phyloP scores from a whole-genome alignment of 2,888 invertebrate genomes.

The Lordiphosa andalusiaca region DNA sequence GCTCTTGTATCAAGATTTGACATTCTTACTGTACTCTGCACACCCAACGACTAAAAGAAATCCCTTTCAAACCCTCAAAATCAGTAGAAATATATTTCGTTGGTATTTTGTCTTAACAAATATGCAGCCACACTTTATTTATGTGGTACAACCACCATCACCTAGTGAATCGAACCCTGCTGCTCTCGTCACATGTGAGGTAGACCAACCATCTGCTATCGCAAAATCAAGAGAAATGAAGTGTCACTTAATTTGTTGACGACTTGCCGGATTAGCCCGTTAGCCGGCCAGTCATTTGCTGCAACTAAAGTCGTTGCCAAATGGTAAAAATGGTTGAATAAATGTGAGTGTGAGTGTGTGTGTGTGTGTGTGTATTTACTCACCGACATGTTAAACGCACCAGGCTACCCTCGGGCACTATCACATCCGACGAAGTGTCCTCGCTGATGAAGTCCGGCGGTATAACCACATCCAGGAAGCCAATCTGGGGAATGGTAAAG shows the following conservation, averaged over 20 bases:
- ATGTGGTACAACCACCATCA: too few relatives aligned
- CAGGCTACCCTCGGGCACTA: conserved; percentile 91
- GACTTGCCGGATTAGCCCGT: conserved; percentile 58
- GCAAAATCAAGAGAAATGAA: conserved; percentile 79
- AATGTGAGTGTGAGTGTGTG: neutral
- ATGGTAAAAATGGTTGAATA: neutral
- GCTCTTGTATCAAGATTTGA: too few relatives aligned
- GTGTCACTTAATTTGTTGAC: conserved; percentile 80
- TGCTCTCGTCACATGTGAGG: neutral
- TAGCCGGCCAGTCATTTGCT: neutral
- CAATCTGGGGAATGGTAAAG: conserved; percentile 84
- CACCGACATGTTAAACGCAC: conserved; percentile 84
- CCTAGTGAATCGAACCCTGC: neutral
- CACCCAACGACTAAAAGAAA: too few relatives aligned
- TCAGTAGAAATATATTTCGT: too few relatives aligned
- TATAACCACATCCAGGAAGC: conserved; percentile 91
- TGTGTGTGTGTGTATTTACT: conserved; percentile 38
- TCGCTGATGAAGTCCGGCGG: conserved; percentile 94
- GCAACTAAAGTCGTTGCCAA: neutral
- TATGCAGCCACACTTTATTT: too few relatives aligned
- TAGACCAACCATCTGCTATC: conserved; percentile 1
- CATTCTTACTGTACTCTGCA: too few relatives aligned
- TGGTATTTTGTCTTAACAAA: too few relatives aligned
- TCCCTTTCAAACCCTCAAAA: too few relatives aligned
- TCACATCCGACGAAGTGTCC: conserved; percentile 93